Base-by-base conservation (phyloP, 1,140 invertebrate species). In the Tyrophagus putrescentiae region DNA sequence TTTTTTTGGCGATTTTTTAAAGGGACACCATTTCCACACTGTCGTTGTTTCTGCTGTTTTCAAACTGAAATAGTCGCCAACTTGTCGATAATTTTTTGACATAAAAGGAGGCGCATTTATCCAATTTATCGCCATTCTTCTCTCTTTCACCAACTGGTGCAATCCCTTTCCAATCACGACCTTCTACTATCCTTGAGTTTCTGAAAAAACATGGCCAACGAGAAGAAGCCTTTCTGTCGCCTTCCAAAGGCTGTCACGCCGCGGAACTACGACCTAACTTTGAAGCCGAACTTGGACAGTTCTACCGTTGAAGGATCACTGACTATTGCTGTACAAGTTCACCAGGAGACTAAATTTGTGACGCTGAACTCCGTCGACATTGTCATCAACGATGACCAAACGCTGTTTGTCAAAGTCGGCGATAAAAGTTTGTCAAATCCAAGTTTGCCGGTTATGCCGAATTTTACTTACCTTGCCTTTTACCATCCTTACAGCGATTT, bases 401-500 rank as follows among this genome's bases (percentile, higher is more conserved):
- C 59, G 53, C 39, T 31, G 33, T 34, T 44, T 64, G 39, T 29
- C 66, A 60, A 65, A 67, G 75, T 77, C 61, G 71, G 92, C 25
- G n/a, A n/a, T 39, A 39, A 13, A 13, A 39, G 13, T 13, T 39
- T 13, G 13, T 39, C n/a, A 13, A 39, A n/a, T 39, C n/a, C 13
- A 39, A 39, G 13, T 13, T 13, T 13, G 13, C n/a, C n/a, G 13
- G 36, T 39, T n/a, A n/a, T 39, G 13, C 36, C 13, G n/a, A 39
- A 39, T 39, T 13, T 39, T n/a, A 13, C 13, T 92, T 57, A 72
- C 77, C 42, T 73, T 77, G 68, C 63, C 79, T 44, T 84, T 82
- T 3, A 76, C 80, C 54, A 77, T 78, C 63, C 82, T 93, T 64
- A 75, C 82, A 60, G 71, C 93, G 27, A 89, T 93, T 74, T 79